phyloP scores from a whole-genome alignment of 2,797 vertebrate species.

The Nyctibius grandis region DNA sequence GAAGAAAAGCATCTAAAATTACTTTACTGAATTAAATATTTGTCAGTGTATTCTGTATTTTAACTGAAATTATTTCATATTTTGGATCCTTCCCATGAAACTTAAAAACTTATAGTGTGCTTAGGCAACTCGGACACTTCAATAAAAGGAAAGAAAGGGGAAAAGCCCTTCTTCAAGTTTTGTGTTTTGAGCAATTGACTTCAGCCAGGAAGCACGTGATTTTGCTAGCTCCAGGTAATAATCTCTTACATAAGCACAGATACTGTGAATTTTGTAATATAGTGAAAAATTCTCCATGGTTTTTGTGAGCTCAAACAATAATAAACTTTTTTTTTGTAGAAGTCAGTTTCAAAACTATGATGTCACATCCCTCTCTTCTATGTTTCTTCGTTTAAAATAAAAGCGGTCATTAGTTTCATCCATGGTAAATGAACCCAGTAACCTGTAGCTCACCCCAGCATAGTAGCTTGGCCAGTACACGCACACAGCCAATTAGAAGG shows the following conservation, averaged over 20 bases:
- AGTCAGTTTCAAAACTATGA: neutral
- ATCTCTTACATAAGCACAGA: neutral
- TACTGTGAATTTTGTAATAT: neutral
- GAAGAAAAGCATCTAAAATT: neutral
- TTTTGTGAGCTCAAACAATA: neutral
- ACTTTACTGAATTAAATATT: neutral
- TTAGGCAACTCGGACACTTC: neutral
- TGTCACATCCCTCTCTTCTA: accelerated
- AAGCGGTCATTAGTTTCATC: neutral
- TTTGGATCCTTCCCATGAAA: neutral
- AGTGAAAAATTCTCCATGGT: neutral
- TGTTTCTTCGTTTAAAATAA: neutral
- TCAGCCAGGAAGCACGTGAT: neutral
- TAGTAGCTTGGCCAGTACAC: neutral
- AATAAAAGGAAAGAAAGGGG: neutral
- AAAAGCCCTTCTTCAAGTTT: neutral
- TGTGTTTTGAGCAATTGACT: neutral
- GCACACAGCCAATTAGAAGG: neutral
- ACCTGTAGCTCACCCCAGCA: neutral
- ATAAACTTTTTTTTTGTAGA: neutral
- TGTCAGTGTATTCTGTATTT: neutral
- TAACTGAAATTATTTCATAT: neutral
- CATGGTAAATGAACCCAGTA: neutral
- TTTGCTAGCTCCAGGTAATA: neutral
- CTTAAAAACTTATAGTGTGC: neutral